Percentiles rank a stretch among this genome's conserved stretches.
phyloP scores from a whole-genome alignment of 2,797 vertebrate species.

The Lagodon rhomboides region DNA sequence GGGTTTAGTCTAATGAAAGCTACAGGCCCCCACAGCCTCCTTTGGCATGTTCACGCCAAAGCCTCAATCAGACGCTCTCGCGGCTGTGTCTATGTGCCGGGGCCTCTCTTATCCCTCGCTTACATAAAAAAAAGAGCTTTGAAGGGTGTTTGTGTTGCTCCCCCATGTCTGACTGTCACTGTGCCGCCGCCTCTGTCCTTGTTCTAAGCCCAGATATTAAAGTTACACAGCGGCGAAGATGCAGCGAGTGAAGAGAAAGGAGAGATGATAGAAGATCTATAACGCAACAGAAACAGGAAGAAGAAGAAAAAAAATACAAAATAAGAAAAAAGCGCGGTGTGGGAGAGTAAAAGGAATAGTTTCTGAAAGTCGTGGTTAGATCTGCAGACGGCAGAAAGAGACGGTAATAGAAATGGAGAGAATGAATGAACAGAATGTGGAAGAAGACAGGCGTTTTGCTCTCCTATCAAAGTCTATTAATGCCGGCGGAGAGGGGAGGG shows the following conservation, averaged over 20 bases:
- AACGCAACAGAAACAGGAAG: conserved; percentile 20
- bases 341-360: conserved; percentile 60
- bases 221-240: conserved; percentile 65
- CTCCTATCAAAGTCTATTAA: conserved; percentile 28
- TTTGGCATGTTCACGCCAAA: conserved; percentile 58
- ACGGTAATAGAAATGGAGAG: conserved; percentile 27
- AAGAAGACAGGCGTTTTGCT: conserved; percentile 35
- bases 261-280: conserved; percentile 60
- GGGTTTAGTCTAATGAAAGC: conserved; percentile 75
- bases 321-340: conserved; percentile 26
- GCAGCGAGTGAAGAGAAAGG: conserved; percentile 43
- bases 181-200: conserved; percentile 67
- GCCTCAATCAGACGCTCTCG: conserved; percentile 57
- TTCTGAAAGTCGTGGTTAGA: conserved; percentile 66
- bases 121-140: conserved; percentile 64
- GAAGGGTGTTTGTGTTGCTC: conserved; percentile 78
- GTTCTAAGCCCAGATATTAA: conserved; percentile 78
- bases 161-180: conserved; percentile 71
- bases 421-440: conserved; percentile 44
- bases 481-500: background rate
- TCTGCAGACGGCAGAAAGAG: conserved; percentile 54
- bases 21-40: conserved; percentile 46
- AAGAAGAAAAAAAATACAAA: background rate
- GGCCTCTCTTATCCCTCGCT: conserved; percentile 65
- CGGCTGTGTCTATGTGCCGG: conserved; percentile 51